Evolutionary conservation across 2,113 vertebrate species (phyloP).

Genomic region (Sylvietta virens): DNA sequence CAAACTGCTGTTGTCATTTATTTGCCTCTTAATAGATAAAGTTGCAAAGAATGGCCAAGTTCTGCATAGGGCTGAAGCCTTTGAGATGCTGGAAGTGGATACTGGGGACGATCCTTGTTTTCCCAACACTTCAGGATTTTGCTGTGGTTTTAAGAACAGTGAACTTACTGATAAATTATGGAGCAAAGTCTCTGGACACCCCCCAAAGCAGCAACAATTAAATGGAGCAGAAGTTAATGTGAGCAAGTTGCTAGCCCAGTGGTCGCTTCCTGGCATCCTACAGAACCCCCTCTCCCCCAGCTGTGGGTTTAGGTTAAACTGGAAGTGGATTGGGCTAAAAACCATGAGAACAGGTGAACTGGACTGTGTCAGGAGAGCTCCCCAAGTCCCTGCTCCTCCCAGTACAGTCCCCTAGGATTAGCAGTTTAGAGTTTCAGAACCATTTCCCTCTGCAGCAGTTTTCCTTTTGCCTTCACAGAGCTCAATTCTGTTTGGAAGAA

Average conservation of each 20-base stretch:
- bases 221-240: not conserved
- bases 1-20: not conserved
- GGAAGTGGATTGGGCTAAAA: not conserved
- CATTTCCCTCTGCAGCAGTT: not conserved
- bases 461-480: not conserved
- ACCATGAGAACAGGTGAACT: not conserved
- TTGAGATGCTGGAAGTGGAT: not conserved
- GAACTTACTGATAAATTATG: not conserved
- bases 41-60: not conserved
- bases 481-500: not conserved
- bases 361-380: not conserved
- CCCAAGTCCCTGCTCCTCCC: not conserved
- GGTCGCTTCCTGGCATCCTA: accelerated
- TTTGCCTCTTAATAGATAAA: not conserved
- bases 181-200: not conserved
- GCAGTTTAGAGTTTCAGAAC: not conserved
- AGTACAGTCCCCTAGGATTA: not conserved
- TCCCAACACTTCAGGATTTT: not conserved
- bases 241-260: not conserved
- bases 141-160: not conserved
- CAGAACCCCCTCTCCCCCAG: not conserved
- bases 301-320: not conserved
- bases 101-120: not conserved
- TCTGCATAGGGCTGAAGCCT: not conserved
- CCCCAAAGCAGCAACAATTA: accelerated